phyloP scores from a whole-genome alignment of 2,888 invertebrate genomes.

The Polyommatus iphigenia region DNA sequence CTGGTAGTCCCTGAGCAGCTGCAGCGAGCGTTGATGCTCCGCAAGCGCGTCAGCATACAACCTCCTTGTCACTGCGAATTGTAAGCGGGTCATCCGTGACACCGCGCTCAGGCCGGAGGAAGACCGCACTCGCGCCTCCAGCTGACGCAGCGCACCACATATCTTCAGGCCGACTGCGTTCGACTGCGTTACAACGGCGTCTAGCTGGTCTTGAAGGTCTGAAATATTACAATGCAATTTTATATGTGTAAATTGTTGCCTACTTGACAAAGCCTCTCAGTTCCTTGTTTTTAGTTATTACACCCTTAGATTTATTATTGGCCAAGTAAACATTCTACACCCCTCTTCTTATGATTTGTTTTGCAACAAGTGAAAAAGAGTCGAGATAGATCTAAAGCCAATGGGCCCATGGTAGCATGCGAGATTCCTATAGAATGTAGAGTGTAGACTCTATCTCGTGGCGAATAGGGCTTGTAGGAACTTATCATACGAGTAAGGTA shows the following conservation, averaged over 20 bases:
- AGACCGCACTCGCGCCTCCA: constrained; percentile 55
- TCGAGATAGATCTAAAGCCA: too few species aligned
- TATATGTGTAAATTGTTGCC: background rate
- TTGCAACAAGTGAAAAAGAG: too few species aligned
- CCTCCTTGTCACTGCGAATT: constrained; percentile 66
- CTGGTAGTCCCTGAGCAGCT: constrained; percentile 75
- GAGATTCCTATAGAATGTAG: too few species aligned
- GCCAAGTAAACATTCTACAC: too few species aligned
- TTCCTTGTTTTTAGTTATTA: too few species aligned
- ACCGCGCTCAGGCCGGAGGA: constrained; percentile 55
- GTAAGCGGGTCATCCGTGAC: constrained; percentile 69
- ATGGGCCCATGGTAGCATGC: too few species aligned
- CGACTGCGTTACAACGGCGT: constrained; percentile 76
- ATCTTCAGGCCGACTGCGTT: constrained; percentile 75
- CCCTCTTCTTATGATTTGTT: too few species aligned
- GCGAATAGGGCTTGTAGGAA: background rate
- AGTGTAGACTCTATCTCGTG: background rate
- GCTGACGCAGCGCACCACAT: constrained; percentile 77
- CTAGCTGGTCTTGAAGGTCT: constrained; percentile 83
- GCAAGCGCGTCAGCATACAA: constrained; percentile 55
- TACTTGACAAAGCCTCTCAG: too few species aligned
- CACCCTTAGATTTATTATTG: too few species aligned
- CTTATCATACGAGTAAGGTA: background rate
- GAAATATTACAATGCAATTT: constrained; percentile 31
- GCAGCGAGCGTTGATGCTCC: constrained; percentile 75